Percentiles rank a stretch among this genome's conserved stretches.
phyloP scores from a whole-genome alignment of 2,888 invertebrate species.

The Pseudanteris insignis region DNA sequence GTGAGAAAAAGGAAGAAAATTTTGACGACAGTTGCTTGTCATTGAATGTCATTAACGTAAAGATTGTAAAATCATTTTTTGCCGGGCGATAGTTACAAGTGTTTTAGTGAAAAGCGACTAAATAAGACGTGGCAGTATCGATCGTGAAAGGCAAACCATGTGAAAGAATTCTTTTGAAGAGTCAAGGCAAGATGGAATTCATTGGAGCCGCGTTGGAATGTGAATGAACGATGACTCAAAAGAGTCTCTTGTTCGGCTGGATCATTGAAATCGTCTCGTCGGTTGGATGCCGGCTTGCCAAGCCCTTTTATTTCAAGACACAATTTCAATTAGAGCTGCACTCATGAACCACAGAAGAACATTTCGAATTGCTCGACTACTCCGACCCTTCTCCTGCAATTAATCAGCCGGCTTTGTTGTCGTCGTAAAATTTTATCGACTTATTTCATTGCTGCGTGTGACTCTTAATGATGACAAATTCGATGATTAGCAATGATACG shows the following conservation, averaged over 20 bases:
- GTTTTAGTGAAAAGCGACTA: constrained; percentile 23
- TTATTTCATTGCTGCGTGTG: too few relatives aligned
- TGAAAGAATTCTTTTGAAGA: constrained; percentile 39
- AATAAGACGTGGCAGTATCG: constrained; percentile 36
- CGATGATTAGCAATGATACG: too few relatives aligned
- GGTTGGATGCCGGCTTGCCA: constrained; percentile 15
- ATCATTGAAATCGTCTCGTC: constrained; percentile 41
- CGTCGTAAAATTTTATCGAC: too few relatives aligned
- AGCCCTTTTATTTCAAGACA: constrained; percentile 28
- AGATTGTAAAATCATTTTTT: constrained; percentile 15
- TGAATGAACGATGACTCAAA: constrained; percentile 48
- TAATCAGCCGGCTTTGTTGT: constrained; percentile 3
- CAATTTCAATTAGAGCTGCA: constrained; percentile 29
- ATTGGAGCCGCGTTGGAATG: constrained; percentile 46
- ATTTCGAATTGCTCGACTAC: constrained; percentile 20
- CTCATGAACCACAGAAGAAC: constrained; percentile 14
- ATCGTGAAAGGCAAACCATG: constrained; percentile 32
- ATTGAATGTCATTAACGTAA: constrained; percentile 10
- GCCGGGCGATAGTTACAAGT: constrained; percentile 21
- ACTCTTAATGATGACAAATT: too few relatives aligned
- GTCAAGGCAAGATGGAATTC: constrained; percentile 26
- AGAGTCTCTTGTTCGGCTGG: constrained; percentile 46
- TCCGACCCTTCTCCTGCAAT: neutral
- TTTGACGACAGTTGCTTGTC: too few relatives aligned
- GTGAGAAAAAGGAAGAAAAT: too few relatives aligned